phyloP scores from a whole-genome alignment of 2,888 invertebrate genomes.

The Sarcophaga subvicina region DNA sequence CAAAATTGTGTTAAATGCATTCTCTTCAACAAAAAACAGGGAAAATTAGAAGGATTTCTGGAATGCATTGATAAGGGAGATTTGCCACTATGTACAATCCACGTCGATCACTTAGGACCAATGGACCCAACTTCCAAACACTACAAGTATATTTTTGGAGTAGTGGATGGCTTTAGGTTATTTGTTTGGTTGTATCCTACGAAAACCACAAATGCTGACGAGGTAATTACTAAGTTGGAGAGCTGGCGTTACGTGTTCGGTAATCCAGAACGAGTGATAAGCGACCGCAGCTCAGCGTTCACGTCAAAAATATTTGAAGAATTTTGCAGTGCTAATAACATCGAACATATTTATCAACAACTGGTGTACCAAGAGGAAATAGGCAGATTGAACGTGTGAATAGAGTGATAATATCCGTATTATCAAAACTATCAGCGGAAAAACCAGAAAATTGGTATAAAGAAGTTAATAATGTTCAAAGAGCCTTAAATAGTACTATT shows the following conservation, averaged over 20 bases:
- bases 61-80: no score
- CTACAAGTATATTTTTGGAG: background rate
- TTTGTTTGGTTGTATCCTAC: background rate
- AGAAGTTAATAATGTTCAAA: conserved; percentile 36
- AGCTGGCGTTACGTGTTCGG: background rate
- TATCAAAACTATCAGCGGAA: conserved; percentile 12
- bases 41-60: no score
- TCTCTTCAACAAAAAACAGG: no score
- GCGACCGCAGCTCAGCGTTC: background rate
- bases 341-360: background rate
- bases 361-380: background rate
- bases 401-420: background rate
- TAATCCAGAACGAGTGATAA: background rate
- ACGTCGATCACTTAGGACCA: no score
- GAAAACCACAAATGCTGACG: background rate
- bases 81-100: no score
- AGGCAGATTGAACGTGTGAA: background rate
- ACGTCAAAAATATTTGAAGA: conserved; percentile 2
- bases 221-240: background rate
- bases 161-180: background rate
- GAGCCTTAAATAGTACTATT: conserved; percentile 38
- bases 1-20: no score
- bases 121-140: background rate
- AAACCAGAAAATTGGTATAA: conserved; percentile 39
- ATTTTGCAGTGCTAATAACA: background rate